Base-by-base conservation (phyloP, 2,797 vertebrate species). In the Parauchenoglanis punctatus region DNA sequence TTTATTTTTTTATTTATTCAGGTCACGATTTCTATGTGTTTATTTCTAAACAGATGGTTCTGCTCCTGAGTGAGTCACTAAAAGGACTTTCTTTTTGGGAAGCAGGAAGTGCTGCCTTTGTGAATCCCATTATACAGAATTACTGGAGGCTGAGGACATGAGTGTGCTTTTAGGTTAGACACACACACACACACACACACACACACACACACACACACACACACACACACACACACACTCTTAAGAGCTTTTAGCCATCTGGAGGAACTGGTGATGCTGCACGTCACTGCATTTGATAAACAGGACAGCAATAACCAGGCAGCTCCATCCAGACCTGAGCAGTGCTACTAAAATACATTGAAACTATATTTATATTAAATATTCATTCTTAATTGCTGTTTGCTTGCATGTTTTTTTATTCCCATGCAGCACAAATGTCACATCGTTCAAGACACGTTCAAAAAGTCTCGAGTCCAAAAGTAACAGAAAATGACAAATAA, bases 81-180 rank as follows among this genome's bases (percentile, higher is more conserved):
- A 61, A 61, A 81, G 56, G 58, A 46, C 2, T 75, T 25, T 81
- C 28, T 31, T 81, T 35, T 35, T 13, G 20, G 11, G 78, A 44
- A 40, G 13, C 20, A 81, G 78, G 58, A 81, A 61, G 35, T 81
- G 58, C 49, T 77, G 75, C 28, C 15, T 56, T 54, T 54, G 49
- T 77, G 49, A 61, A 81, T 81, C 56, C 78, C 35, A 81, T 78
- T 56, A 40, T 52, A 85, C 25, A 52, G 56, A 85, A 46, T 44
- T 31, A 78, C 72, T 58, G 49, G 58, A n/a, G 25, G 46, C 15
- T 10, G 40, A 35, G 68, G 2, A 23, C 86, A 87, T 61, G 40
- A 56, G 59, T 54, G 68, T 72, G 83, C 83, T 68, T n/a, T 81
- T 77, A 86, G 35, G 23, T 31, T 8, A 77, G 75, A 2, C 0